A percentile compares a stretch with the other conserved stretches of the same genome.
Conservation (phyloP, 2,797 vertebrate species). For the Sphenopsis melanotis region DNA sequence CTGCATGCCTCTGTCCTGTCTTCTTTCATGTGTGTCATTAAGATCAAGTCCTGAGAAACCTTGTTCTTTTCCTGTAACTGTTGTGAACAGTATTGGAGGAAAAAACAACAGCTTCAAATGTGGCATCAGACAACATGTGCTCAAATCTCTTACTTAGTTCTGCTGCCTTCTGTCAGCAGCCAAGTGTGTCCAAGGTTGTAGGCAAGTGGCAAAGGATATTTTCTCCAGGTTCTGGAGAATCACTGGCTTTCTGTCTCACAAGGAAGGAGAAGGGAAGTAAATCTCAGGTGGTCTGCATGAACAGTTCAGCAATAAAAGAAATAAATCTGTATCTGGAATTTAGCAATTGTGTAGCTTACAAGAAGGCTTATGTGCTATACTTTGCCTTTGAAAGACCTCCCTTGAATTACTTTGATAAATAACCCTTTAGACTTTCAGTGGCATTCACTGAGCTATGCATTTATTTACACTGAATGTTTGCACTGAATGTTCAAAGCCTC, state of each 20-base stretch:
- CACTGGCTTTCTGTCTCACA: accelerated
- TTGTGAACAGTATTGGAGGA: background rate
- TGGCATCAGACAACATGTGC: background rate
- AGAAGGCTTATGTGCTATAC: background rate
- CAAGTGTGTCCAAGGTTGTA: background rate
- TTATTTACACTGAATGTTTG: background rate
- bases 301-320: background rate
- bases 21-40: background rate
- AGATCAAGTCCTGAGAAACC: background rate
- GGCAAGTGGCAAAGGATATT: background rate
- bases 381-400: background rate
- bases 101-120: background rate
- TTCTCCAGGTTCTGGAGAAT: background rate
- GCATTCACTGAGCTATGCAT: background rate
- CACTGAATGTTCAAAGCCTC: background rate
- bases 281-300: background rate
- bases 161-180: background rate
- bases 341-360: background rate
- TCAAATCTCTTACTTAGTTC: background rate
- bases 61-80: background rate
- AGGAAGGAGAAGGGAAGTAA: background rate
- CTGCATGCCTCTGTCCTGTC: background rate
- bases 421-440: background rate
- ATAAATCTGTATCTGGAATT: background rate
- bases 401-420: background rate